These are phyloP conservation scores for Astropecten irregularis DNA, from an alignment of 53 echinoderm and acorn worm genomes.

Conservation along the genomic window DNA sequence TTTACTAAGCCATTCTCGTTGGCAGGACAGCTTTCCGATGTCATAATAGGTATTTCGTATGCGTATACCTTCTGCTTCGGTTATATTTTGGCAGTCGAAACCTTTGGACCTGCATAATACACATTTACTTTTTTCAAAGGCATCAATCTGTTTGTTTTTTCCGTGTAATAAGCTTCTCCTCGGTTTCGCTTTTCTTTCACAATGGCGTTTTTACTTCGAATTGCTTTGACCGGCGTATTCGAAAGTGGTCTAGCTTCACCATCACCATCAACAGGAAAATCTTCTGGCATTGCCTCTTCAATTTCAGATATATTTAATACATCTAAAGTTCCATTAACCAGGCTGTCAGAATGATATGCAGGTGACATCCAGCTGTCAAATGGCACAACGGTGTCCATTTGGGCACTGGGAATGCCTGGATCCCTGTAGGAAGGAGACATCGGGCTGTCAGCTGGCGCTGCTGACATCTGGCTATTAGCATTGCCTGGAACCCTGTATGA, in stretches of 20 bases:
- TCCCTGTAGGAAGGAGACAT: neutral
- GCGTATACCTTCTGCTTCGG: neutral
- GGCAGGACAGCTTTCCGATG: no score
- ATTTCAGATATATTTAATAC: neutral
- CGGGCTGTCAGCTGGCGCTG: neutral
- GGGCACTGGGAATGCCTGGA: neutral
- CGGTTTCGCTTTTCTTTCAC: slow-evolving; percentile 7
- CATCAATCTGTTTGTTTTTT: neutral
- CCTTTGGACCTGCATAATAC: neutral
- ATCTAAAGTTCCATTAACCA: no score
- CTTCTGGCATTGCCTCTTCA: neutral
- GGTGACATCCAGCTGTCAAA: neutral
- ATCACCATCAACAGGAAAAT: slow-evolving; percentile 10
- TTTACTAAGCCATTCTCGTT: no score
- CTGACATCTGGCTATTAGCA: neutral
- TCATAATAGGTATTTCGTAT: neutral
- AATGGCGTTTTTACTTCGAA: neutral
- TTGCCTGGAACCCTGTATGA: neutral
- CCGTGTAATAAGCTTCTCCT: neutral
- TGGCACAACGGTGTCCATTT: neutral
- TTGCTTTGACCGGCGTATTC: neutral
- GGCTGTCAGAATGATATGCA: neutral
- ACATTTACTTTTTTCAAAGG: neutral
- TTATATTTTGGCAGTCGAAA: neutral
- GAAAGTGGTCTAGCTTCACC: slow-evolving; percentile 7